phyloP scores from a whole-genome alignment of 2,797 vertebrate genomes.

The Hippoglossus hippoglossus region DNA sequence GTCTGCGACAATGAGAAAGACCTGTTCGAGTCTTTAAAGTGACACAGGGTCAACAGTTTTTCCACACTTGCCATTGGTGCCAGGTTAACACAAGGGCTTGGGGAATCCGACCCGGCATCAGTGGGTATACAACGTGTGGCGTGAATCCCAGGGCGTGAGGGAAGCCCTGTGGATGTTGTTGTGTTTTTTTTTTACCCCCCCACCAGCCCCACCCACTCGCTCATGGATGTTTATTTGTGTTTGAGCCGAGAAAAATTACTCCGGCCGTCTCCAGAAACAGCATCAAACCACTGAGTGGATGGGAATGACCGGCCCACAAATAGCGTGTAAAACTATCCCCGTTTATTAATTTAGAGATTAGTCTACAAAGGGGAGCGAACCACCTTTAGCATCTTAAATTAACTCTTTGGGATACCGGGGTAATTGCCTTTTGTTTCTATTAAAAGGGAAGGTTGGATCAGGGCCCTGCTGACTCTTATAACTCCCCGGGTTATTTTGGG shows the following conservation, averaged over 20 bases:
- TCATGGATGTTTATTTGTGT: slow-evolving; percentile 59
- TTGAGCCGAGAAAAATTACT: slow-evolving; percentile 35
- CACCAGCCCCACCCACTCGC: not conserved
- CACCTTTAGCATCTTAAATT: slow-evolving; percentile 77
- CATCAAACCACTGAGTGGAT: slow-evolving; percentile 26
- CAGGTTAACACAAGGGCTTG: slow-evolving; percentile 38
- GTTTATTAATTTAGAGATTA: slow-evolving; percentile 79
- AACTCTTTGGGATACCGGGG: slow-evolving; percentile 66
- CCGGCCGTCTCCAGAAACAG: slow-evolving; percentile 14
- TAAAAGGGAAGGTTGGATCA: slow-evolving; percentile 71
- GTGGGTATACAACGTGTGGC: slow-evolving; percentile 43
- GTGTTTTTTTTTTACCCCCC: slow-evolving; percentile 43
- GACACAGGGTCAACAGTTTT: slow-evolving; percentile 49
- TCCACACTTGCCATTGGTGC: slow-evolving; percentile 27
- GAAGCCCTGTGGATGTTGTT: slow-evolving; percentile 65
- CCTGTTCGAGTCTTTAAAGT: slow-evolving; percentile 25
- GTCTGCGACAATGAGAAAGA: slow-evolving; percentile 2
- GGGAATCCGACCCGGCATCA: slow-evolving; percentile 58
- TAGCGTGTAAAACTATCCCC: slow-evolving; percentile 63
- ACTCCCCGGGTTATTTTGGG: slow-evolving; percentile 79
- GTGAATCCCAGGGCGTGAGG: slow-evolving; percentile 61
- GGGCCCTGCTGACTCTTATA: slow-evolving; percentile 76
- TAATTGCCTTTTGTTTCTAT: slow-evolving; percentile 84
- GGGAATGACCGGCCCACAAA: slow-evolving; percentile 36
- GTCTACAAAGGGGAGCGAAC: slow-evolving; percentile 69